Evolutionary conservation across 2,797 vertebrate genomes (phyloP).

Genomic region (Acanthiza pusilla): DNA sequence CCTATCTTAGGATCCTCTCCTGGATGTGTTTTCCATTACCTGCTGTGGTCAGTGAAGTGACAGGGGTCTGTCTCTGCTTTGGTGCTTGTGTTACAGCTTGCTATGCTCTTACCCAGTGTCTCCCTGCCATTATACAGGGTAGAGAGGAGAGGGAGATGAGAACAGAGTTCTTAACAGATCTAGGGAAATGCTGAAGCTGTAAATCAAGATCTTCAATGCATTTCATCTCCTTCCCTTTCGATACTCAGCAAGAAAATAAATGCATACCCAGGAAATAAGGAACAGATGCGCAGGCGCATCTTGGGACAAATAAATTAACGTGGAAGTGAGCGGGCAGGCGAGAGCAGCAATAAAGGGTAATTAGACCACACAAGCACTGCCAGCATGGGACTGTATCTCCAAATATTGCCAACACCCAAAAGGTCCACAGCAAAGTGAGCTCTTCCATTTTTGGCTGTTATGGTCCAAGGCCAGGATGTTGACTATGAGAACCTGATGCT

Average conservation of each 20-base stretch:
- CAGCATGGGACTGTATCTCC: background rate
- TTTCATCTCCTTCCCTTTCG: constrained; percentile 38
- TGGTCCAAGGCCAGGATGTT: background rate
- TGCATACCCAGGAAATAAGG: constrained; percentile 48
- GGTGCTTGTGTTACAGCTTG: background rate
- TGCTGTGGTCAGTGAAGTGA: background rate
- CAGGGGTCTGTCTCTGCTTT: background rate
- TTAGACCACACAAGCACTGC: constrained; percentile 44
- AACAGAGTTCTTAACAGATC: background rate
- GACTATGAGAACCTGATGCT: background rate
- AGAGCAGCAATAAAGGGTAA: background rate
- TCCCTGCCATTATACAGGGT: background rate
- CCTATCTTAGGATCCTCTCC: background rate
- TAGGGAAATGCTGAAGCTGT: constrained; percentile 5
- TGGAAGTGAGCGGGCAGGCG: background rate
- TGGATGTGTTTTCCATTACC: background rate
- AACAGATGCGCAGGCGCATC: constrained; percentile 20
- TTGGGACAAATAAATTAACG: constrained; percentile 23
- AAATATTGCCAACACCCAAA: background rate
- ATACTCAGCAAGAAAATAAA: constrained; percentile 40
- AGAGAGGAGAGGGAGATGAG: background rate
- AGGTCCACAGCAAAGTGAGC: background rate
- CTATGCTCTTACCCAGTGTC: background rate
- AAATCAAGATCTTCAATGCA: constrained; percentile 51
- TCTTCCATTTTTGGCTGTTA: background rate